Evolutionary conservation across 2,113 vertebrate genomes (phyloP).

Genomic region (Polypterus bichir): DNA sequence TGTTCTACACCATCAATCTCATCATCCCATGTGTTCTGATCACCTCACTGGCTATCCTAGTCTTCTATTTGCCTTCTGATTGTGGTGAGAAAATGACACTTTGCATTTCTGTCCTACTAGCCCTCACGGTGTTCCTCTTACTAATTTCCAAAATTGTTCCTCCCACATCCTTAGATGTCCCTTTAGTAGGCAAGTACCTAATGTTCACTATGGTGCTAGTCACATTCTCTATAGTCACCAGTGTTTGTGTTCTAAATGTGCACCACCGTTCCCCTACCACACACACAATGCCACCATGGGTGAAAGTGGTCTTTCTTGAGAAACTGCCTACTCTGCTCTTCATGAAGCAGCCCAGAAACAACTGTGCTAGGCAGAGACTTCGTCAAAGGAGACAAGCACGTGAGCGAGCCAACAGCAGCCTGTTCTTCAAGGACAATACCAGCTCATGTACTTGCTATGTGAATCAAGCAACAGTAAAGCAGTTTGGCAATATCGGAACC

Average conservation of each 20-base stretch:
- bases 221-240: slow-evolving; percentile 91
- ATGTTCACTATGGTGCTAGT: slow-evolving; percentile 98
- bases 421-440: slow-evolving; percentile 27
- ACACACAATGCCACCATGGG: slow-evolving; percentile 92
- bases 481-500: slow-evolving; percentile 41
- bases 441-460: slow-evolving; percentile 68
- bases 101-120: slow-evolving; percentile 84
- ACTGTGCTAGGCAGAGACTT: slow-evolving; percentile 73
- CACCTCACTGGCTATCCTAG: slow-evolving; percentile 82
- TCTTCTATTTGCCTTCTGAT: slow-evolving; percentile 89
- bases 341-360: slow-evolving; percentile 81
- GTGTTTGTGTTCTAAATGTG: slow-evolving; percentile 87
- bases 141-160: slow-evolving; percentile 95
- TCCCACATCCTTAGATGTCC: slow-evolving; percentile 82
- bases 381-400: slow-evolving; percentile 58
- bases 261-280: slow-evolving; percentile 91
- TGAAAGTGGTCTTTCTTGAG: slow-evolving; percentile 77
- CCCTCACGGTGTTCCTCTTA: slow-evolving; percentile 87
- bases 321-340: slow-evolving; percentile 80
- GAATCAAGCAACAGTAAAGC: slow-evolving; percentile 61
- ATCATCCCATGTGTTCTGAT: slow-evolving; percentile 92
- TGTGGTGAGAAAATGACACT: slow-evolving; percentile 94
- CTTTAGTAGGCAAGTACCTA: slow-evolving; percentile 86
- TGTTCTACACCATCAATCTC: slow-evolving; percentile 94
- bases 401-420: slow-evolving; percentile 41